These are phyloP conservation scores for Lasioglossum zephyrum DNA, from an alignment of 2,888 invertebrate genomes.

Conservation along the genomic window DNA sequence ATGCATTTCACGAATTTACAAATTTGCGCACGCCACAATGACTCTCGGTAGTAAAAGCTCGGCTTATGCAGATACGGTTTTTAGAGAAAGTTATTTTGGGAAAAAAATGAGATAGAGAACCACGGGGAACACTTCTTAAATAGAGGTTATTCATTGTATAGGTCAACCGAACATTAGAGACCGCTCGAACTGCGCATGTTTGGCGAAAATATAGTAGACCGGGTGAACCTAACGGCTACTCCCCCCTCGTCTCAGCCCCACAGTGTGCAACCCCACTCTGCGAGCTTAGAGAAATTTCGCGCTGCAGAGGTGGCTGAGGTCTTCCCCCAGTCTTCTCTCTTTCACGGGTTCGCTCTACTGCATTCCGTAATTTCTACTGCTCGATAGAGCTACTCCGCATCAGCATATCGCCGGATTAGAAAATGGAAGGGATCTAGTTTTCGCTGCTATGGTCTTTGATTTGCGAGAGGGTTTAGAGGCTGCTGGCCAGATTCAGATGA, in stretches of 20 bases:
- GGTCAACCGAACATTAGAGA: conserved; percentile 10
- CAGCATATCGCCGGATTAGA: conserved; percentile 11
- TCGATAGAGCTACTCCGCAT: background rate
- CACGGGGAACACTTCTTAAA: background rate
- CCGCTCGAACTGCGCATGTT: conserved; percentile 5
- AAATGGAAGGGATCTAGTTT: conserved; percentile 5
- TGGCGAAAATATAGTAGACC: conserved; percentile 10
- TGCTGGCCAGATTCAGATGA: background rate
- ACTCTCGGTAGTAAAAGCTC: background rate
- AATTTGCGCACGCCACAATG: background rate
- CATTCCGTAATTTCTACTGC: conserved; percentile 7
- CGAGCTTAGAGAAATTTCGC: conserved; percentile 6
- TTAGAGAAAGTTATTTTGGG: background rate
- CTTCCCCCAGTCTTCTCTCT: conserved; percentile 8
- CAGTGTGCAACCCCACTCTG: background rate
- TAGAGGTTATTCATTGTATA: conserved; percentile 9
- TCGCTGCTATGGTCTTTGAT: background rate
- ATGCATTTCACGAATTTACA: background rate
- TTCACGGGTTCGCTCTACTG: background rate
- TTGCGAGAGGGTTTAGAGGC: background rate
- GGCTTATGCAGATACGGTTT: background rate
- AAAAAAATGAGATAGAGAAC: background rate
- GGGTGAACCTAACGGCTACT: conserved; percentile 11
- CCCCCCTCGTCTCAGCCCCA: background rate
- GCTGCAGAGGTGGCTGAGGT: conserved; percentile 3